Percentiles rank a stretch among this genome's conserved stretches.
Conservation (phyloP, 2,888 invertebrate species). For the Aelia acuminata region DNA sequence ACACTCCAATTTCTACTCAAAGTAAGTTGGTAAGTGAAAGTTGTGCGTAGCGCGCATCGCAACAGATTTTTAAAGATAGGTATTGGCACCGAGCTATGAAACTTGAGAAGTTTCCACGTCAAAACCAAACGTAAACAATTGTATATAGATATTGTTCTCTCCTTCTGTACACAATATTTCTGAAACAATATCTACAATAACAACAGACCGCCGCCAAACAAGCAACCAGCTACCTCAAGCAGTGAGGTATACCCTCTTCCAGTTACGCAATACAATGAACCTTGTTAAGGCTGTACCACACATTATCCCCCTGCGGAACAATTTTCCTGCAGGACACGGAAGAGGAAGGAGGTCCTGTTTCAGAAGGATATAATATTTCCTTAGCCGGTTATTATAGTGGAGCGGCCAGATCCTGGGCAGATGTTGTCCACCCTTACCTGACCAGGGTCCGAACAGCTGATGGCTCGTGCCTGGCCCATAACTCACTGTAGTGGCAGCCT, state of each 20-base stretch:
- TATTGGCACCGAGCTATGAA: background rate
- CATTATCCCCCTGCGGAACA: background rate
- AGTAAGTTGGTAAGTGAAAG: too few species aligned
- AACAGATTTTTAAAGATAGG: too few species aligned
- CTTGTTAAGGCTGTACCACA: background rate
- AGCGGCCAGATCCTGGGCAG: background rate
- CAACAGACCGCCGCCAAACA: background rate
- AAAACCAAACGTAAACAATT: background rate
- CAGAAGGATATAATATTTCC: slow-evolving; percentile 20
- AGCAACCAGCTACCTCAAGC: background rate
- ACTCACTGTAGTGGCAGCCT: background rate
- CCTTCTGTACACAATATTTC: background rate
- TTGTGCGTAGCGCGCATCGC: too few species aligned
- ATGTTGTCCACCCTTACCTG: background rate
- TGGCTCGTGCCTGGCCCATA: background rate
- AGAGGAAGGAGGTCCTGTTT: background rate
- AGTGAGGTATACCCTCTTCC: background rate
- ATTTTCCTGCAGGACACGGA: slow-evolving; percentile 9
- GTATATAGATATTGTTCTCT: background rate
- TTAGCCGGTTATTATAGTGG: background rate
- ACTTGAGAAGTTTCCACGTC: background rate
- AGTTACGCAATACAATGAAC: background rate
- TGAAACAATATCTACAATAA: background rate
- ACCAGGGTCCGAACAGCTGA: background rate
- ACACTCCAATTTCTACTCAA: too few species aligned